Base-by-base conservation (phyloP, 2,888 invertebrate genomes). In the Thymelicus sylvestris region DNA sequence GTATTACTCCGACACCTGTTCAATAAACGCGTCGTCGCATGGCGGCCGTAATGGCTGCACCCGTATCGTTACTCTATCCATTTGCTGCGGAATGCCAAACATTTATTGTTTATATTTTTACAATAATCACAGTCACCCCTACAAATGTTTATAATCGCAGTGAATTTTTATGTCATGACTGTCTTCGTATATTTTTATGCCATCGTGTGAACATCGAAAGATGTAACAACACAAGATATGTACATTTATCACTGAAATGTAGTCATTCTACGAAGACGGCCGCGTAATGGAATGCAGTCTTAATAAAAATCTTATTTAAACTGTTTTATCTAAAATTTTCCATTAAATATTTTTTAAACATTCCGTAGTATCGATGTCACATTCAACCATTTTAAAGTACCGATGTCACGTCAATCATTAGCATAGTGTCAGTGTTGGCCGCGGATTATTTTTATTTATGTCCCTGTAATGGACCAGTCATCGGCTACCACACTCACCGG, bases 401-500 rank as follows among this genome's bases (percentile, higher is more conserved):
- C 50, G 39, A 48, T 39, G n/a, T 44, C 24, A 62, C 19, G 39
- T 41, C 52, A 55, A 47, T 24, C 62, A 68, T 68, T 57, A 63
- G 55, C 62, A 63, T 68, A 41, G 24, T 44, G 41, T 48, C 57
- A 38, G 6, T 7, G 50, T 52, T 52, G 15, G 19, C 50, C 15
- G 44, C 52, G 55, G 62, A 68, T 68, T 63, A 63, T 61, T 55
- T 63, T 55, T 68, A 68, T 63, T 63, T 55, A 68, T 62, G 62
- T 44, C 10, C 15, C 68, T 19, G 63, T 63, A 63, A 68, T 48
- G 68, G 62, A 31, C 31, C 31, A 31, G 31, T 31, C 3, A 31
- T 31, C 31, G 31, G 31, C 31, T n/a, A 57, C 62, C 63, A 57
- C 62, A 8, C 50, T 15, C 50, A 15, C 48, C 48, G 39, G 44